Base-by-base conservation (phyloP, 2,797 vertebrate species). In the Molossus alvarezi region DNA sequence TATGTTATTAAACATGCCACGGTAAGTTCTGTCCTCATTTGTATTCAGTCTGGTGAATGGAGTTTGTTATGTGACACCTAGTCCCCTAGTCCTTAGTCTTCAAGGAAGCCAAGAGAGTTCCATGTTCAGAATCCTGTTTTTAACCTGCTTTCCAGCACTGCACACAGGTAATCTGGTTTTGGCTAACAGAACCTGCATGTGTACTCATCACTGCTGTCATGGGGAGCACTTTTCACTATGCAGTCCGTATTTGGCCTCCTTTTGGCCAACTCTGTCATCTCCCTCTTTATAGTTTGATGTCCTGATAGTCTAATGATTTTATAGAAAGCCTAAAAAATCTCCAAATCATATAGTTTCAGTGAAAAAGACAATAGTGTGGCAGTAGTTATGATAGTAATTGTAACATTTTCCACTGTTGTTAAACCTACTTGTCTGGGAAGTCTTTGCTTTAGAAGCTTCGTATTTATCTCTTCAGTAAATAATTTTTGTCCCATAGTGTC, bases 1-100 rank as follows among this genome's bases (percentile, higher is more conserved):
- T 96, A 94, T 92, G 69, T 96, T 97, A 95, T 93, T 98, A 95
- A 97, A 88, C 88, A 65, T 90, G 62, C 80, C 10, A 0, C 55
- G 75, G 88, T 96, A 92, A 95, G 33, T 90, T 94, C 82, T 95
- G 57, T 96, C 75, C 72, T 96, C 71, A 51, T 96, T 89, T 83
- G 77, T 86, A 82, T 94, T 88, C 48, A 77, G 15, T 37, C 29
- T 60, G 45, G 21, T 91, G 72, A 95, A 20, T 77, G 64, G n/a
- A 80, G 3, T 9, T 69, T 10, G 33, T 64, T 29, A 15, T 29
- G 21, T 96, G 94, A 92, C 9, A 88, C 81, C 48, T 97, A 62
- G 41, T 96, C 90, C 41, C 29, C 64, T 21, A 97, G 94, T 94
- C 67, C 75, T 93, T 88, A 73, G 21, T 93, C 88, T 98, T 92